Evolutionary conservation across 2,113 vertebrate genomes (phyloP).

Genomic region (Hyperopisus bebe): DNA sequence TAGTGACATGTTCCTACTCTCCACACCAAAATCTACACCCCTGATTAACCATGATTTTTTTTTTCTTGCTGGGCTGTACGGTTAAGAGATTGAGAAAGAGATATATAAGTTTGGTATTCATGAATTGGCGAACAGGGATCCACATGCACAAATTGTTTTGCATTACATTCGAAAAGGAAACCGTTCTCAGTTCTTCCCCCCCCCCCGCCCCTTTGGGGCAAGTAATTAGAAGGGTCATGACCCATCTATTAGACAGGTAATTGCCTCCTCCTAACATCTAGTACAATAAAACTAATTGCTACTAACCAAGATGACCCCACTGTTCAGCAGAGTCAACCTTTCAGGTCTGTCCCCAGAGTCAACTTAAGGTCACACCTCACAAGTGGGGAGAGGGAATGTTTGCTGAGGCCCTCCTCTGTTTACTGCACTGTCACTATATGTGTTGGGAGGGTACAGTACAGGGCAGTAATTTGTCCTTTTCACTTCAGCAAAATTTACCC

Average conservation of each 20-base stretch:
- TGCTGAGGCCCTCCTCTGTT: not conserved
- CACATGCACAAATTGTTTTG: not conserved
- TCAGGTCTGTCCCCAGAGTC: slow-evolving; percentile 1
- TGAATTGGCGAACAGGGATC: not conserved
- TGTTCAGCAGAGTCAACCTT: not conserved
- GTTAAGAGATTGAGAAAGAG: not conserved
- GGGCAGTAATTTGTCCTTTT: slow-evolving; percentile 16
- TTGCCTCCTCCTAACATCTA: slow-evolving; percentile 2
- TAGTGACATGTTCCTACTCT: not conserved
- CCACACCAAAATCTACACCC: not conserved
- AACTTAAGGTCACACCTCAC: slow-evolving; percentile 14
- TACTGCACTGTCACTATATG: not conserved
- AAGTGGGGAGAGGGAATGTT: not conserved
- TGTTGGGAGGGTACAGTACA: slow-evolving; percentile 8
- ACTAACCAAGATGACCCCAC: slow-evolving; percentile 9
- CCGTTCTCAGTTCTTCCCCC: not conserved
- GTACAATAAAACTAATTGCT: slow-evolving; percentile 12
- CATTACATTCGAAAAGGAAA: not conserved
- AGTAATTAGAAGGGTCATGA: not conserved
- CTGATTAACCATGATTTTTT: not conserved
- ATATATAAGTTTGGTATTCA: not conserved
- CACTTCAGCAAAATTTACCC: slow-evolving; percentile 3
- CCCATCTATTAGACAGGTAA: not conserved
- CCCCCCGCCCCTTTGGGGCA: not conserved
- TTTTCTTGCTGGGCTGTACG: not conserved